Evolutionary conservation across 2,888 invertebrate species (phyloP).

Genomic region (Rotaria socialis): DNA sequence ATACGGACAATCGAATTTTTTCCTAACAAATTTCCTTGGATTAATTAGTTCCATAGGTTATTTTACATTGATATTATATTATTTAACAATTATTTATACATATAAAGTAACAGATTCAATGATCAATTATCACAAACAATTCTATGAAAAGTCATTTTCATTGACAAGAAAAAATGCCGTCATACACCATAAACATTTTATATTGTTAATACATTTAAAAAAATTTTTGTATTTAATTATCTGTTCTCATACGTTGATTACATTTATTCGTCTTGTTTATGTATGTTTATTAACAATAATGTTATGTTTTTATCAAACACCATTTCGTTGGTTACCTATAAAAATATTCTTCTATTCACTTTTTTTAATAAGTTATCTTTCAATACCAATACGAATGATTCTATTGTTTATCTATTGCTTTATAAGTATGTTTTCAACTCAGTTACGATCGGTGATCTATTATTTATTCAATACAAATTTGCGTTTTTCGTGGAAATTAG

Average conservation of each 20-base stretch:
- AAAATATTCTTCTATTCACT: not conserved
- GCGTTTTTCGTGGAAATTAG: not conserved
- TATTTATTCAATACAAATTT: not conserved
- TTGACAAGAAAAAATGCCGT: not conserved
- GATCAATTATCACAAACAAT: not conserved
- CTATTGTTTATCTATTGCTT: not conserved
- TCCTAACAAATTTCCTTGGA: not conserved
- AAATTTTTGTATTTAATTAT: not conserved
- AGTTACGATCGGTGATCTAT: not conserved
- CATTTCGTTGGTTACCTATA: not conserved
- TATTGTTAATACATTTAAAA: not conserved
- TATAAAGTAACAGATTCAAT: not conserved
- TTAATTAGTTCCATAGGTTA: not conserved
- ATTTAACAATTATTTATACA: not conserved
- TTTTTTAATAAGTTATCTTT: not conserved
- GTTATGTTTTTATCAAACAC: not conserved
- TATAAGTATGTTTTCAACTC: not conserved
- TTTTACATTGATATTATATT: not conserved
- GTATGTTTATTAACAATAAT: not conserved
- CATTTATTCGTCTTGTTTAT: not conserved
- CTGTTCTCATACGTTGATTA: not conserved
- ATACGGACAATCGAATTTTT: not conserved
- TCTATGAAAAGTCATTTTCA: not conserved
- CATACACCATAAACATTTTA: not conserved
- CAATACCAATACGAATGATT: not conserved